Base-by-base conservation (phyloP, 2,113 vertebrate species). In the Craseonycteris thonglongyai region DNA sequence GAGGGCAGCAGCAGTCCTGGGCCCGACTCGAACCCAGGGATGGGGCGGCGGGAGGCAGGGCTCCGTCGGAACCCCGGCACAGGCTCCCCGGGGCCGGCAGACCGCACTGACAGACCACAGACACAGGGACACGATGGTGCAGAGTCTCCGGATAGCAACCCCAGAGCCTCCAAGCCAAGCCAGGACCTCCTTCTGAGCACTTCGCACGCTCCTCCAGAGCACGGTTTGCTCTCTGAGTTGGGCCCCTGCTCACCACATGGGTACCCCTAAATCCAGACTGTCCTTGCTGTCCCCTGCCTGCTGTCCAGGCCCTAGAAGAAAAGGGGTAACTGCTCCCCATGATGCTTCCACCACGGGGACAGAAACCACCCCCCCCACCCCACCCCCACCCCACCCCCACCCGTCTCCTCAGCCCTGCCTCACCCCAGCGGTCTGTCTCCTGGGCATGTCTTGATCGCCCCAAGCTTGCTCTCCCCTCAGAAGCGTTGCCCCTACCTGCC, bases 1-100 rank as follows among this genome's bases (percentile, higher is more conserved):
- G 26, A 40, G 24, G 16, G 30, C 28, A 15, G 51, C 66, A n/a
- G 35, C 81, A 26, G 14, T 16, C n/a, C 74, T 10, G 30, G 42
- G 51, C 59, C 18, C 30, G 28, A n/a, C n/a, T n/a, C n/a, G 58
- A 18, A 22, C 26, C 45, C 56, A 56, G 11, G 24, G 42, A 3
- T 12, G 42, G 8, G 21, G 8, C 10, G 2, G 33, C 3, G 1
- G 19, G 42, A 30, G 16, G 8, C 6, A 66, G 61, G 28, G 58
- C 66, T 11, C 1, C 2, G 7, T 38, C 9, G 3, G 61, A 78
- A n/a, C 16, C 21, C 49, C 3, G 26, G 24, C 42, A 11, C 65
- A 16, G 45, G 40, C 12, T 42, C 38, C 56, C 2, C 7, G 1
- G 28, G 2, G 24, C 61, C 13, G 0, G 15, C 16, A 9, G 7